Conservation (phyloP, 2,888 invertebrate species). For the Homarus gammarus region DNA sequence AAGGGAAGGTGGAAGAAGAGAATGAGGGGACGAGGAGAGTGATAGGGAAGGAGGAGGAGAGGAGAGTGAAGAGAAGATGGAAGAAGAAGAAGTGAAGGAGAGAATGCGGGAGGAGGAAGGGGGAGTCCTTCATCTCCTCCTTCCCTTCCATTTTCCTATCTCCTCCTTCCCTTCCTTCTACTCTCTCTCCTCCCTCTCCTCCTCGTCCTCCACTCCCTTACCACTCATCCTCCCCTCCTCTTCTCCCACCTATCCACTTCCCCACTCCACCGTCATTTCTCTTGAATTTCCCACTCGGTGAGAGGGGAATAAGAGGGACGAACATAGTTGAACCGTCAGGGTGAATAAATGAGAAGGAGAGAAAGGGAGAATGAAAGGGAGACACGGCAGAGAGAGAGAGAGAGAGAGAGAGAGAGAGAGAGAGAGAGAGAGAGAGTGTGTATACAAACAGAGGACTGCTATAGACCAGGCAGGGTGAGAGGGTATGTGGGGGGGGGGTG, state of each 20-base stretch:
- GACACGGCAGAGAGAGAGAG: neutral
- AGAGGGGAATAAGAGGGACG: too few species aligned
- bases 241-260: too few species aligned
- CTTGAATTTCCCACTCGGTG: too few species aligned
- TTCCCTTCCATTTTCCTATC: constrained; percentile 5
- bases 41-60: neutral
- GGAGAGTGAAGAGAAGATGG: too few species aligned
- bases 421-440: neutral
- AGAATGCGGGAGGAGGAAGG: neutral
- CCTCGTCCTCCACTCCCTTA: neutral
- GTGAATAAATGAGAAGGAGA: too few species aligned
- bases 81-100: neutral
- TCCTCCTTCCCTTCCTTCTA: neutral
- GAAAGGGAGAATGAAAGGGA: neutral
- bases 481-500: neutral
- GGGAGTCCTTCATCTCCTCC: neutral
- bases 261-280: too few species aligned
- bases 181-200: constrained; percentile 29
- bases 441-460: neutral
- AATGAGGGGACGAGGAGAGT: neutral
- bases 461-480: neutral
- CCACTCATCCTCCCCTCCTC: too few species aligned
- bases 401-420: neutral
- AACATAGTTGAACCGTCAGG: too few species aligned
- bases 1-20: too few species aligned